phyloP scores from a whole-genome alignment of 2,888 invertebrate species.

The Ctenicera cuprea region DNA sequence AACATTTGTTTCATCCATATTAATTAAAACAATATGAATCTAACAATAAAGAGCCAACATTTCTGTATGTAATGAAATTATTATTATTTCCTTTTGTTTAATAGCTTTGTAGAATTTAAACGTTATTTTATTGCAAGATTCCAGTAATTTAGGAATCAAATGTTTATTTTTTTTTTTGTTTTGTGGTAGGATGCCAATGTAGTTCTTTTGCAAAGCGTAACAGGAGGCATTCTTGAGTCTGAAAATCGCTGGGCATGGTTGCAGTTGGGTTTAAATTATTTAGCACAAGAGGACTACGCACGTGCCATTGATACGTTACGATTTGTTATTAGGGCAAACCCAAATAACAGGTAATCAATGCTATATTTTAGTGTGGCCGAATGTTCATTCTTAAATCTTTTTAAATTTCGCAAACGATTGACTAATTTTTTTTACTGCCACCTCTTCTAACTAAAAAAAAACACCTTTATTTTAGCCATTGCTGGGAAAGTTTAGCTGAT shows the following conservation, averaged over 20 bases:
- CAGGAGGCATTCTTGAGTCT: conserved; percentile 68
- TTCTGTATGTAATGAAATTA: too few relatives aligned
- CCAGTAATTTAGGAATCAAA: too few relatives aligned
- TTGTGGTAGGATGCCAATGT: conserved; percentile 76
- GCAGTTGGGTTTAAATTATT: conserved; percentile 88
- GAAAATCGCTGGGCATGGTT: conserved; percentile 85
- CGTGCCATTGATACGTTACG: conserved; percentile 87
- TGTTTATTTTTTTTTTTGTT: neutral
- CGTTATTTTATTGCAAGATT: too few relatives aligned
- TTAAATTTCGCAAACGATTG: too few relatives aligned
- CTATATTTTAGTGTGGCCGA: conserved; percentile 58
- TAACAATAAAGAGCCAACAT: too few relatives aligned
- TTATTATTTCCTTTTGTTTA: too few relatives aligned
- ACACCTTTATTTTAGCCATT: conserved; percentile 70
- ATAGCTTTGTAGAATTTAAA: too few relatives aligned
- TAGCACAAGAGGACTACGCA: conserved; percentile 82
- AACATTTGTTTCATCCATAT: too few relatives aligned
- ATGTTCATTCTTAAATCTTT: too few relatives aligned
- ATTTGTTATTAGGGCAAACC: conserved; percentile 81
- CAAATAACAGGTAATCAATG: conserved; percentile 77
- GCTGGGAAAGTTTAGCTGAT: conserved; percentile 94
- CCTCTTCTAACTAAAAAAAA: neutral
- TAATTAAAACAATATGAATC: too few relatives aligned
- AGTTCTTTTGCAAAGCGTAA: conserved; percentile 76
- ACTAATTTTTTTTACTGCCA: too few relatives aligned